phyloP scores from a whole-genome alignment of 2,888 invertebrate species.

The Andricus quercusramuli region DNA sequence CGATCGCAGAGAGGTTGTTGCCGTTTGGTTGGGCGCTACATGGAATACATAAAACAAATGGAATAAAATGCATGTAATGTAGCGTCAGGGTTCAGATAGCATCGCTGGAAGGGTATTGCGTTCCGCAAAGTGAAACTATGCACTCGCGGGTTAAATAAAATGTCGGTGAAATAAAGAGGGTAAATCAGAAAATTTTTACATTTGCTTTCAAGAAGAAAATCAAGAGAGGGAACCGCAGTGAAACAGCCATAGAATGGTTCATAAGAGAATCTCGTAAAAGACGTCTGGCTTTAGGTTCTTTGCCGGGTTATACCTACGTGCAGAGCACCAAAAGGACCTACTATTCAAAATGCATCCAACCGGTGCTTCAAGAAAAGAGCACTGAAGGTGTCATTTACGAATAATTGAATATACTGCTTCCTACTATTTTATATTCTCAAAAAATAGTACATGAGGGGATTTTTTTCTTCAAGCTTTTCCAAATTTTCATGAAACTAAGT shows the following conservation, averaged over 20 bases:
- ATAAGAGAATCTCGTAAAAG: constrained; percentile 56
- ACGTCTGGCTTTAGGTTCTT: constrained; percentile 45
- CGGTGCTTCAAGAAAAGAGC: neutral
- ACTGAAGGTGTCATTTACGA: neutral
- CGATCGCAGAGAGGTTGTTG: neutral
- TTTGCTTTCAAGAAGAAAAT: constrained; percentile 46
- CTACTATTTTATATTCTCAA: neutral
- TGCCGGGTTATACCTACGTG: constrained; percentile 15
- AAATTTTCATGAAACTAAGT: no score
- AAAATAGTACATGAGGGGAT: neutral
- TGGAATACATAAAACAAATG: constrained; percentile 38
- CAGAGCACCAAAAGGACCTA: constrained; percentile 7
- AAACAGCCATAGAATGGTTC: constrained; percentile 50
- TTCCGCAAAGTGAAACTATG: constrained; percentile 36
- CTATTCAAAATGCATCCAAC: constrained; percentile 20
- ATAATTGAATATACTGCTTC: neutral
- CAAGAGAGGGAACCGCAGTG: constrained; percentile 38
- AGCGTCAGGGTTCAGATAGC: constrained; percentile 43
- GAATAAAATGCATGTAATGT: constrained; percentile 46
- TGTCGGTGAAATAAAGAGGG: constrained; percentile 34
- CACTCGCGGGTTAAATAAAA: constrained; percentile 47
- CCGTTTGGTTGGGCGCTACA: neutral
- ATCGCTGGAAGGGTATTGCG: neutral
- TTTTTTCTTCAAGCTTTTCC: neutral
- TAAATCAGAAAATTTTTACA: constrained; percentile 30